Conservation (phyloP, 2,113 vertebrate genomes). For the Hystrix cristata region DNA sequence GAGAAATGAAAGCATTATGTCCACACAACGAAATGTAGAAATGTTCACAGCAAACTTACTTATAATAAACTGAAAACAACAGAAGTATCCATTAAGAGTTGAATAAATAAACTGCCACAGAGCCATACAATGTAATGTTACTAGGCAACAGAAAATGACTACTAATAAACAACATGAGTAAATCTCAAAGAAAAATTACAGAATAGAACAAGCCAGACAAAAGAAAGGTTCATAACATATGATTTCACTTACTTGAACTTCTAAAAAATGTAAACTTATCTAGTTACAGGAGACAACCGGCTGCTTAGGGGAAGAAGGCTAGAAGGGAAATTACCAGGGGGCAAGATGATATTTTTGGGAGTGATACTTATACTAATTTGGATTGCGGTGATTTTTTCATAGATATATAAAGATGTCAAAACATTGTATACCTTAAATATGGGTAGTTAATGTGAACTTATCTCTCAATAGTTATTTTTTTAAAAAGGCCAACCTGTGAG, state of each 20-base stretch:
- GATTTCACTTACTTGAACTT: background rate
- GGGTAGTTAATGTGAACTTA: background rate
- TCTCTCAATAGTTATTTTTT: background rate
- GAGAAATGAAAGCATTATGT: background rate
- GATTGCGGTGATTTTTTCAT: background rate
- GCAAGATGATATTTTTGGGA: background rate
- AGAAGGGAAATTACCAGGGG: background rate
- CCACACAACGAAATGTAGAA: background rate
- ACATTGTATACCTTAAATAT: background rate
- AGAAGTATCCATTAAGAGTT: background rate
- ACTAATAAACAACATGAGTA: background rate
- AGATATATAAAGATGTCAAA: background rate
- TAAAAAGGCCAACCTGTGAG: background rate
- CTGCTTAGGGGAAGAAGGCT: background rate
- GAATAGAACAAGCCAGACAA: background rate
- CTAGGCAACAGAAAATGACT: background rate
- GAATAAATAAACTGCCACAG: background rate
- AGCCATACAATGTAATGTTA: background rate
- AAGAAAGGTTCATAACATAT: background rate
- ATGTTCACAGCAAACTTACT: slow-evolving; percentile 32
- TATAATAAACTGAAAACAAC: slow-evolving; percentile 7
- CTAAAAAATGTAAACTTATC: background rate
- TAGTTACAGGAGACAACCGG: background rate
- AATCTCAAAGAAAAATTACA: background rate
- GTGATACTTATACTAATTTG: background rate